Evolutionary conservation across 2,888 invertebrate genomes (phyloP).

Genomic region (Agrotis puta): DNA sequence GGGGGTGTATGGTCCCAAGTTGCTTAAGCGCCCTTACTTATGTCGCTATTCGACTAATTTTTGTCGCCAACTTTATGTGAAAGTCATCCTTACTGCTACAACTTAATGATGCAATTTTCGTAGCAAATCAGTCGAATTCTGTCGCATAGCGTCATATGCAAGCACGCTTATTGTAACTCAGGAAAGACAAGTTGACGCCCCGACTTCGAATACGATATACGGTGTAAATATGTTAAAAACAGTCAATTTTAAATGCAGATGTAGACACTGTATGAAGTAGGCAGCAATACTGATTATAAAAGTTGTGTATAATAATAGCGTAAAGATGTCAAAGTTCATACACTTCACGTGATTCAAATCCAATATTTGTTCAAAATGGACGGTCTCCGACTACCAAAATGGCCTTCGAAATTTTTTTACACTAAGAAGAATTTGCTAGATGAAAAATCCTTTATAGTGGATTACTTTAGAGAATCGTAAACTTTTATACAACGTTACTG

Average conservation of each 20-base stretch:
- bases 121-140: too few relatives aligned
- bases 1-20: background rate
- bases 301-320: slow-evolving; percentile 6
- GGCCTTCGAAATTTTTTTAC: slow-evolving; percentile 78
- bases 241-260: slow-evolving; percentile 15
- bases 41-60: too few relatives aligned
- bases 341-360: slow-evolving; percentile 15
- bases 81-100: too few relatives aligned
- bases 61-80: too few relatives aligned
- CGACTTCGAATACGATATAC: slow-evolving; percentile 8
- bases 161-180: background rate
- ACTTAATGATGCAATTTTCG: too few relatives aligned
- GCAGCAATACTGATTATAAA: slow-evolving; percentile 4
- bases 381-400: slow-evolving; percentile 73
- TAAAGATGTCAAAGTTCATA: slow-evolving; percentile 14
- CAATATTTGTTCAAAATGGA: slow-evolving; percentile 50
- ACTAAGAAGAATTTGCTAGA: slow-evolving; percentile 75
- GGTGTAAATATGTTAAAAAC: slow-evolving; percentile 32
- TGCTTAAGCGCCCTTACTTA: background rate
- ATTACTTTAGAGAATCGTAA: slow-evolving; percentile 59
- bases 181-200: background rate
- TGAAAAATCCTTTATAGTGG: slow-evolving; percentile 63
- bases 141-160: too few relatives aligned
- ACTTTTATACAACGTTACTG: slow-evolving; percentile 59
- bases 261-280: slow-evolving; percentile 27